phyloP scores from a whole-genome alignment of 2,113 vertebrate species.

The Castor canadensis region DNA sequence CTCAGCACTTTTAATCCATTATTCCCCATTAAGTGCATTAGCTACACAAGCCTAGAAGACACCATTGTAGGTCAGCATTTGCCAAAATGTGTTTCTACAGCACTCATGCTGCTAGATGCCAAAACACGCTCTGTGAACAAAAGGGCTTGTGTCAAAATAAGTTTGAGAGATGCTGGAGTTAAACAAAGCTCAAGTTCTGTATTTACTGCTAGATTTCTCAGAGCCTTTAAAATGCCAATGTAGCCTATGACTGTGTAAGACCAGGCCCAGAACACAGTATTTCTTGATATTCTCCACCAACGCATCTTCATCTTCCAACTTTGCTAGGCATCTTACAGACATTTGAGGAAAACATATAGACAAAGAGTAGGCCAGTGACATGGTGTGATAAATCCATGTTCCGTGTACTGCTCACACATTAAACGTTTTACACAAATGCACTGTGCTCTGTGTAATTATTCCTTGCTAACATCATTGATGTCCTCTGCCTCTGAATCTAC shows the following conservation, averaged over 20 bases:
- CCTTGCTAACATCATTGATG: neutral
- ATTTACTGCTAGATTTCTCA: neutral
- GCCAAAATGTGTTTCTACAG: neutral
- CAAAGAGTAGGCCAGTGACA: slow-evolving; percentile 45
- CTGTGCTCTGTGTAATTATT: neutral
- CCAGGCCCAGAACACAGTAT: neutral
- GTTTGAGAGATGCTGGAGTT: neutral
- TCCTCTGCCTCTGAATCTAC: neutral
- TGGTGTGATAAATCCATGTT: neutral
- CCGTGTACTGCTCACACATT: neutral
- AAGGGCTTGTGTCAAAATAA: neutral
- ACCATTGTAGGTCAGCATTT: neutral
- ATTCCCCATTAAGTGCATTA: neutral
- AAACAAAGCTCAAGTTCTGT: neutral
- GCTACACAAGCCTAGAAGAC: neutral
- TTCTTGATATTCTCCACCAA: neutral
- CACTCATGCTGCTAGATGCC: neutral
- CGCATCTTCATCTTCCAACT: neutral
- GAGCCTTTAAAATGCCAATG: neutral
- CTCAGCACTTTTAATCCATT: neutral
- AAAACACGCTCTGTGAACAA: neutral
- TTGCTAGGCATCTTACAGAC: neutral
- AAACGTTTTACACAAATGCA: neutral
- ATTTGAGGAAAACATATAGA: neutral
- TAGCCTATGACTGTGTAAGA: neutral